These are phyloP conservation scores for Champsocephalus gunnari DNA, from an alignment of 2,797 vertebrate species.

Conservation along the genomic window DNA sequence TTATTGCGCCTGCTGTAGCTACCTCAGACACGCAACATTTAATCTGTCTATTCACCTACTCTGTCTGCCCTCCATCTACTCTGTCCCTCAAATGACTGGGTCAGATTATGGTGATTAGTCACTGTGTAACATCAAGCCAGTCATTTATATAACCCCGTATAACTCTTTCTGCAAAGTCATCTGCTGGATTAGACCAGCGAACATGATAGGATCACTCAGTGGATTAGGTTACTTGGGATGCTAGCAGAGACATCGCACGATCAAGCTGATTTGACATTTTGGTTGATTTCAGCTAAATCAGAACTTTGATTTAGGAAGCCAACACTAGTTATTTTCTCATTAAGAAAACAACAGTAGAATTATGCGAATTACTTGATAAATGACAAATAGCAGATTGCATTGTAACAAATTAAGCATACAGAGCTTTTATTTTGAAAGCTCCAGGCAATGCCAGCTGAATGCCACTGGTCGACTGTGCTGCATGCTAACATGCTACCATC, in stretches of 20 bases:
- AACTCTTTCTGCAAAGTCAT: constrained; percentile 70
- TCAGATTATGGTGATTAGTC: constrained; percentile 77
- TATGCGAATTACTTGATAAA: no score
- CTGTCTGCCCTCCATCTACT: constrained; percentile 19
- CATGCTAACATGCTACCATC: constrained; percentile 4
- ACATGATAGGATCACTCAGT: constrained; percentile 70
- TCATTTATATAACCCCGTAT: constrained; percentile 73
- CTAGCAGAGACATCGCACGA: constrained; percentile 51
- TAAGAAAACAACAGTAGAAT: not conserved
- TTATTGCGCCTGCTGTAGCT: not conserved
- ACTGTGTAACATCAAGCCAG: constrained; percentile 63
- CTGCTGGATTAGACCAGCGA: constrained; percentile 66
- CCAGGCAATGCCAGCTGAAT: not conserved
- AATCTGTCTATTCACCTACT: constrained; percentile 4
- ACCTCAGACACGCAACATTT: constrained; percentile 1
- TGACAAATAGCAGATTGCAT: not conserved
- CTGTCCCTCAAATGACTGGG: constrained; percentile 50
- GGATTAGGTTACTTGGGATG: constrained; percentile 69
- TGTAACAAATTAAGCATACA: not conserved
- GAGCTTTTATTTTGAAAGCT: not conserved
- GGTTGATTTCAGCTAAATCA: no score
- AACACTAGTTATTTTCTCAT: no score
- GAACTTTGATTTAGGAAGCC: not conserved
- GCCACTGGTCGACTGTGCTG: not conserved
- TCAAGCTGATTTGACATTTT: constrained; percentile 41